Conservation (phyloP, 2,888 invertebrate species). For the Eulithis prunata region DNA sequence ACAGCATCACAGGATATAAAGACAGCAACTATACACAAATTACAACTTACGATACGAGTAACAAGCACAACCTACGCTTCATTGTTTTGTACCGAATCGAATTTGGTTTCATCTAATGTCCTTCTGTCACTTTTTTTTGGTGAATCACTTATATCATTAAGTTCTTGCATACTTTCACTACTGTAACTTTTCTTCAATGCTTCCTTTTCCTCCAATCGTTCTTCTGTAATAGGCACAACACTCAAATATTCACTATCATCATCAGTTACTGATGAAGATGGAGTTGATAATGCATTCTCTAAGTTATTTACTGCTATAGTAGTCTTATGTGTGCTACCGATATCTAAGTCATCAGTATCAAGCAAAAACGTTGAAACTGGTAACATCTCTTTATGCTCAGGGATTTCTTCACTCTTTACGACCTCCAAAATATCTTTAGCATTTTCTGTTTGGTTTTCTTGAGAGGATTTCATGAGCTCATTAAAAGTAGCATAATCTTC, state of each 20-base stretch:
- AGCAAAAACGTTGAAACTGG: slow-evolving; percentile 68
- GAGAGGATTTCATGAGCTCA: slow-evolving; percentile 50
- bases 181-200: slow-evolving; percentile 57
- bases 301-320: slow-evolving; percentile 41
- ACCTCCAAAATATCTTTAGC: slow-evolving; percentile 29
- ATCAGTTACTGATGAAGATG: slow-evolving; percentile 31
- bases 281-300: slow-evolving; percentile 42
- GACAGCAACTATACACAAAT: slow-evolving; percentile 61
- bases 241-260: slow-evolving; percentile 62
- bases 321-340: slow-evolving; percentile 43
- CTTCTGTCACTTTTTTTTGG: slow-evolving; percentile 77
- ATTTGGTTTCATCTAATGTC: slow-evolving; percentile 71
- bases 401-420: slow-evolving; percentile 29
- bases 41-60: slow-evolving; percentile 41
- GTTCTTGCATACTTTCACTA: slow-evolving; percentile 65
- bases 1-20: slow-evolving; percentile 71
- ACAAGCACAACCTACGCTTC: slow-evolving; percentile 61
- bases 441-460: slow-evolving; percentile 41
- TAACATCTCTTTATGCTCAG: slow-evolving; percentile 45
- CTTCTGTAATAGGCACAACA: slow-evolving; percentile 68
- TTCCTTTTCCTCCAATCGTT: slow-evolving; percentile 55
- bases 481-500: slow-evolving; percentile 49
- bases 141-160: slow-evolving; percentile 78
- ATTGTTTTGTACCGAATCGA: slow-evolving; percentile 66
- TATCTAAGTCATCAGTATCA: slow-evolving; percentile 75